Percentiles rank a stretch among this genome's conserved stretches.
Evolutionary conservation across 2,113 vertebrate species (phyloP).

Genomic region (Sylvietta virens): DNA sequence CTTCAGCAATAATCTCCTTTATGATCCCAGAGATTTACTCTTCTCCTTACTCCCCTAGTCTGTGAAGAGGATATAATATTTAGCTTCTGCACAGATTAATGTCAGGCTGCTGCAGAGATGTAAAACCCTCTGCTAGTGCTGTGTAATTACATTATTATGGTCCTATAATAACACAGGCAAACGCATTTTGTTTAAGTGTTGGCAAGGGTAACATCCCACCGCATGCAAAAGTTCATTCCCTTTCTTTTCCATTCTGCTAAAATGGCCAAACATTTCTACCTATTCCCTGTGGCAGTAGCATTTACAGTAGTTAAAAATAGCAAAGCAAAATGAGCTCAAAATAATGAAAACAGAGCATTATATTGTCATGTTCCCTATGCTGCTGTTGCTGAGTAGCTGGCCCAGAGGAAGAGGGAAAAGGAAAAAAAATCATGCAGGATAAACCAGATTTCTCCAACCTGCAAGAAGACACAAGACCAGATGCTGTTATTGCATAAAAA

Average conservation of each 20-base stretch:
- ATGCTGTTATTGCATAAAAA: background rate
- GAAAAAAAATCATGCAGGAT: background rate
- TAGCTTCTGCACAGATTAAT: background rate
- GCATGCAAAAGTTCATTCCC: constrained; percentile 9
- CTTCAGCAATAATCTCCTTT: background rate
- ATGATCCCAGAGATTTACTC: background rate
- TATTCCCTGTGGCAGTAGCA: constrained; percentile 38
- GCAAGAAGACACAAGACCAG: background rate
- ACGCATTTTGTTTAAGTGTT: constrained; percentile 14
- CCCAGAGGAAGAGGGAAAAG: background rate
- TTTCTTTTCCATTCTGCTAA: constrained; percentile 38
- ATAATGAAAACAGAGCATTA: constrained; percentile 16
- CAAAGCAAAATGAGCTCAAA: background rate
- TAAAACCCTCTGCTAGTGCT: constrained; percentile 12
- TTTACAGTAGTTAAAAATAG: constrained; percentile 51
- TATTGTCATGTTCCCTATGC: background rate
- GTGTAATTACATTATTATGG: constrained; percentile 47
- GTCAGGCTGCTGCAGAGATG: constrained; percentile 6
- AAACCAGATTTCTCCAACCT: background rate
- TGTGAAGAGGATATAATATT: background rate
- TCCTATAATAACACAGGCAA: constrained; percentile 49
- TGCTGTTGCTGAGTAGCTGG: background rate
- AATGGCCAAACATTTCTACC: constrained; percentile 29
- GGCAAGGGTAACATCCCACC: constrained; percentile 32
- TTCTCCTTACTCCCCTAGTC: background rate